phyloP scores from a whole-genome alignment of 1,140 invertebrate species.

The Papilio polytes region DNA sequence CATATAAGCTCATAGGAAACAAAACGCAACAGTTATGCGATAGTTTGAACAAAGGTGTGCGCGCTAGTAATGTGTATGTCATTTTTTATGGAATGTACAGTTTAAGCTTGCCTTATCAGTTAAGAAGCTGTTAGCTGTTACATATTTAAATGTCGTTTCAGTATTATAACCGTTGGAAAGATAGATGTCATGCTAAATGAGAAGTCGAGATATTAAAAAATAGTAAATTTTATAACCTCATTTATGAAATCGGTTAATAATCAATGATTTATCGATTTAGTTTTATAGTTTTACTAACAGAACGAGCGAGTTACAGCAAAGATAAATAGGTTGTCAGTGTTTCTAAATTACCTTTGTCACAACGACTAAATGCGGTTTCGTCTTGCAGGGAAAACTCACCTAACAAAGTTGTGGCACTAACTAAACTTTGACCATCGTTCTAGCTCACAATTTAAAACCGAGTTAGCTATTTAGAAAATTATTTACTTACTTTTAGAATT shows the following conservation, averaged over 20 bases:
- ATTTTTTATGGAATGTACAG: too few species aligned
- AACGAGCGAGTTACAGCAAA: neutral
- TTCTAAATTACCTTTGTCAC: conserved; percentile 40
- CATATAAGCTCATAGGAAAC: too few species aligned
- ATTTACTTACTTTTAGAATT: neutral
- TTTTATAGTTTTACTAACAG: neutral
- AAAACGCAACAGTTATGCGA: too few species aligned
- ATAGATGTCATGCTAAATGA: too few species aligned
- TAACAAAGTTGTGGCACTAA: conserved; percentile 35
- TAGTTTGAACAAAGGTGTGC: too few species aligned
- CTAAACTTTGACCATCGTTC: conserved; percentile 23
- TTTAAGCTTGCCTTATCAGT: too few species aligned
- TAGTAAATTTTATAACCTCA: too few species aligned
- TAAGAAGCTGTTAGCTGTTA: too few species aligned
- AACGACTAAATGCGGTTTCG: conserved; percentile 36
- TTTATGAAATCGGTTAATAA: neutral
- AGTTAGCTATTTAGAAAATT: conserved; percentile 2
- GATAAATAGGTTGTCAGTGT: conserved; percentile 36
- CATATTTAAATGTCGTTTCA: too few species aligned
- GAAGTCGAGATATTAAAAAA: too few species aligned
- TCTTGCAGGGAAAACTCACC: conserved; percentile 30
- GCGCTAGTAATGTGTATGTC: too few species aligned
- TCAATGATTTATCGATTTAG: neutral
- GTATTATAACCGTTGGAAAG: too few species aligned
- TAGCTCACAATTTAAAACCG: conserved; percentile 5